A percentile compares a stretch with the other conserved stretches of the same genome.
Conservation (phyloP, 2,797 vertebrate species). For the Nannoperca australis region DNA sequence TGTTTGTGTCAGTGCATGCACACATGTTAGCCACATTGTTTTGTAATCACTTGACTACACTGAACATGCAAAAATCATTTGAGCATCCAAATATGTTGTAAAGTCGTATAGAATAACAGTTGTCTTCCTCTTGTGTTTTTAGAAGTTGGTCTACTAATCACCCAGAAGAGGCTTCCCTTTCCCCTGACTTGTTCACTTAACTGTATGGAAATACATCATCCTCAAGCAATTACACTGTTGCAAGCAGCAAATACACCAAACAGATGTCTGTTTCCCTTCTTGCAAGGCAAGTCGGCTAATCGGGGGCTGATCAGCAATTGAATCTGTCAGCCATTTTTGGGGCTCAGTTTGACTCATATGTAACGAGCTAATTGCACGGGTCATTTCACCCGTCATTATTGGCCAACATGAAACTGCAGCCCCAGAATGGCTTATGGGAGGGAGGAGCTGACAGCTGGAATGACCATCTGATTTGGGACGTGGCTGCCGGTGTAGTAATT, state of each 20-base stretch:
- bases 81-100: constrained; percentile 17
- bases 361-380: constrained; percentile 54
- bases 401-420: constrained; percentile 40
- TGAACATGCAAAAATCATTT: constrained; percentile 54
- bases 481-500: constrained; percentile 36
- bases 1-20: constrained; percentile 41
- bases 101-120: constrained; percentile 22
- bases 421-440: constrained; percentile 18
- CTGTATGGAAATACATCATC: constrained; percentile 62
- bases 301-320: constrained; percentile 45
- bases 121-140: constrained; percentile 42
- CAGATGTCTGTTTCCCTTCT: constrained; percentile 62
- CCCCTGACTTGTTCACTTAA: constrained; percentile 27
- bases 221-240: constrained; percentile 49
- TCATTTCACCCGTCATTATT: constrained; percentile 56
- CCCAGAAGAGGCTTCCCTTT: constrained; percentile 50
- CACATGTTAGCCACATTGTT: constrained; percentile 53
- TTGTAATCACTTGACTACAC: constrained; percentile 44
- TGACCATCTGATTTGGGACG: constrained; percentile 32
- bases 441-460: constrained; percentile 44
- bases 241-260: constrained; percentile 62
- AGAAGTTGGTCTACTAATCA: constrained; percentile 37
- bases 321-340: constrained; percentile 53
- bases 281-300: constrained; percentile 42
- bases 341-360: constrained; percentile 47